Conservation (phyloP, 2,888 invertebrate species). For the Pristionchus mayeri region DNA sequence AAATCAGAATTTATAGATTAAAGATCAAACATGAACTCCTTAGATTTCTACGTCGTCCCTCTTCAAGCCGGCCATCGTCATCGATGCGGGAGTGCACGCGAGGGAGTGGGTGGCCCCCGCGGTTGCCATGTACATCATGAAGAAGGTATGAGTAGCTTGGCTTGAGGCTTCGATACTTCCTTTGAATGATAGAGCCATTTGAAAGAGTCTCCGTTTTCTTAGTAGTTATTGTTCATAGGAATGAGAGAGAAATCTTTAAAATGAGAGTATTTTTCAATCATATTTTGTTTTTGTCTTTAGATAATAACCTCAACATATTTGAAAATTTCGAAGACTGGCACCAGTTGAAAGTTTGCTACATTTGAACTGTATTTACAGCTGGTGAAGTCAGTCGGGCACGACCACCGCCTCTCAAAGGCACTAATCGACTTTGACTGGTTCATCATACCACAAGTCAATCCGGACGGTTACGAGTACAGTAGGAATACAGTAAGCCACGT, state of each 20-base stretch:
- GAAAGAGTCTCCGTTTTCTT: too few relatives aligned
- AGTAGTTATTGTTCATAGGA: too few relatives aligned
- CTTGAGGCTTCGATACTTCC: too few relatives aligned
- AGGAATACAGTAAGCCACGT: conserved; percentile 57
- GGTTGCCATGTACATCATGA: conserved; percentile 69
- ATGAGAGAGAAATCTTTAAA: too few relatives aligned
- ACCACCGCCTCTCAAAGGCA: conserved; percentile 58
- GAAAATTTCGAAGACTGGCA: neutral
- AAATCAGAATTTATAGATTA: too few relatives aligned
- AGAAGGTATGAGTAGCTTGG: conserved; percentile 61
- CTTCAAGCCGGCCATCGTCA: conserved; percentile 69
- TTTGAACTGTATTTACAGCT: conserved; percentile 52
- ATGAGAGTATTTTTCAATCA: too few relatives aligned
- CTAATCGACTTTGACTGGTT: conserved; percentile 72
- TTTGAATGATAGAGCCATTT: neutral
- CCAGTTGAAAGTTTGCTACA: neutral
- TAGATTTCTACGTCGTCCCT: conserved; percentile 51
- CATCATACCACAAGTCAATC: conserved; percentile 74
- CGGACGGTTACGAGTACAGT: conserved; percentile 75
- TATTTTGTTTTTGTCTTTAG: too few relatives aligned
- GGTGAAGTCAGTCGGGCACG: conserved; percentile 60
- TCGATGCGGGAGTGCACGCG: conserved; percentile 74
- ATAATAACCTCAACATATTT: too few relatives aligned
- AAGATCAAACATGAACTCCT: too few relatives aligned
- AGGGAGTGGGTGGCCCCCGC: conserved; percentile 75